Conservation (phyloP, 2,113 vertebrate genomes). For the Ictalurus furcatus region DNA sequence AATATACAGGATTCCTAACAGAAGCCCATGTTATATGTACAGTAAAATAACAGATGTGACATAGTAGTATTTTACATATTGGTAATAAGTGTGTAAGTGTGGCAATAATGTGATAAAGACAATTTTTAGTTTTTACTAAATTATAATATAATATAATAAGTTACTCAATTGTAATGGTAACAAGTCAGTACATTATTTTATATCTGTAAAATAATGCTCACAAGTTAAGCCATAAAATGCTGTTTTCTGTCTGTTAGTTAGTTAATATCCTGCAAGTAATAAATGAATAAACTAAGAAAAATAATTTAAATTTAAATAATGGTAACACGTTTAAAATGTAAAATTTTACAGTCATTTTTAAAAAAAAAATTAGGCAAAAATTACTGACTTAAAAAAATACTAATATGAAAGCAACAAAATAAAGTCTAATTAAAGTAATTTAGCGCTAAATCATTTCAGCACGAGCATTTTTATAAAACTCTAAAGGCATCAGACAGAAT, state of each 20-base stretch:
- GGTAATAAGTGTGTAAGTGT: not conserved
- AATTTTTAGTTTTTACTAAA: not conserved
- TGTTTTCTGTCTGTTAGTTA: no score
- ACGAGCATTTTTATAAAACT: not conserved
- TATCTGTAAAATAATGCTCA: not conserved
- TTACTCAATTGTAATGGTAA: not conserved
- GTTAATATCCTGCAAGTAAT: no score
- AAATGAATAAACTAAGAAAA: no score
- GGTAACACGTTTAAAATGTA: no score
- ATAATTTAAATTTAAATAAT: no score
- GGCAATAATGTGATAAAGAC: not conserved
- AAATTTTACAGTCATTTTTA: not conserved
- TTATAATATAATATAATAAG: not conserved
- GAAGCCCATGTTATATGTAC: not conserved
- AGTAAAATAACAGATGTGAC: not conserved
- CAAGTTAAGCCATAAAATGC: not conserved
- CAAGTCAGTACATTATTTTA: not conserved
- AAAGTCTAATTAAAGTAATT: not conserved
- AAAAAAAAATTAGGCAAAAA: not conserved
- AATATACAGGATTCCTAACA: not conserved
- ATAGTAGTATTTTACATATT: not conserved
- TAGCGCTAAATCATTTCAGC: not conserved
- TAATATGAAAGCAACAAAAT: not conserved
- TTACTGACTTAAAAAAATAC: not conserved
- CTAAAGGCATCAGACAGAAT: not conserved